These are phyloP conservation scores for Sebastes hubbsi DNA, from an alignment of 2,797 vertebrate genomes.

Conservation along the genomic window DNA sequence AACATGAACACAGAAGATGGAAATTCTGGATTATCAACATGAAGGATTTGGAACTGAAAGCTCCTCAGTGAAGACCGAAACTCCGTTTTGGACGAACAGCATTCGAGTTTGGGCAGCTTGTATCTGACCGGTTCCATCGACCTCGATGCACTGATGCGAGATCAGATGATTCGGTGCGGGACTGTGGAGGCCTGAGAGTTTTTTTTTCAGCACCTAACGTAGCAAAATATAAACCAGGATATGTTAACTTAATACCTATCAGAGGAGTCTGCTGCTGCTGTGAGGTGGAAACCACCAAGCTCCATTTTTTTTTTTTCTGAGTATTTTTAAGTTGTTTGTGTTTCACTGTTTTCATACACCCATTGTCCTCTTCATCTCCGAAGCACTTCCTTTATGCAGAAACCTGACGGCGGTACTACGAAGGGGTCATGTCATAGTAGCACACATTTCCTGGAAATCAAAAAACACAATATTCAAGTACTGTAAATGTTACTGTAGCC, in stretches of 20 bases:
- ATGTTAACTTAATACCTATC: slow-evolving; percentile 35
- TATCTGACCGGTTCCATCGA: not conserved
- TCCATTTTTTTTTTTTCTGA: slow-evolving; percentile 5
- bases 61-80: slow-evolving; percentile 24
- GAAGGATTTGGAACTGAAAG: slow-evolving; percentile 11
- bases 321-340: slow-evolving; percentile 38
- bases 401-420: slow-evolving; percentile 47
- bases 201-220: slow-evolving; percentile 69
- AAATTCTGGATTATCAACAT: slow-evolving; percentile 17
- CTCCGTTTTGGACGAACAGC: slow-evolving; percentile 15
- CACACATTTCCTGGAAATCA: slow-evolving; percentile 57
- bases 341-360: slow-evolving; percentile 3
- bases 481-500: slow-evolving; percentile 77
- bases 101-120: not conserved
- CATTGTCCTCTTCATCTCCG: slow-evolving; percentile 5
- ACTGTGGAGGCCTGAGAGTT: slow-evolving; percentile 23
- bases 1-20: slow-evolving; percentile 18
- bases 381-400: slow-evolving; percentile 64
- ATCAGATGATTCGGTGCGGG: slow-evolving; percentile 30
- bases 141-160: slow-evolving; percentile 29
- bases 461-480: slow-evolving; percentile 65
- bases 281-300: slow-evolving; percentile 28
- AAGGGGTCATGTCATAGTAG: slow-evolving; percentile 67
- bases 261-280: slow-evolving; percentile 38
- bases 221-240: slow-evolving; percentile 70